Conservation (phyloP, 2,113 vertebrate genomes). For the Myotis davidii region DNA sequence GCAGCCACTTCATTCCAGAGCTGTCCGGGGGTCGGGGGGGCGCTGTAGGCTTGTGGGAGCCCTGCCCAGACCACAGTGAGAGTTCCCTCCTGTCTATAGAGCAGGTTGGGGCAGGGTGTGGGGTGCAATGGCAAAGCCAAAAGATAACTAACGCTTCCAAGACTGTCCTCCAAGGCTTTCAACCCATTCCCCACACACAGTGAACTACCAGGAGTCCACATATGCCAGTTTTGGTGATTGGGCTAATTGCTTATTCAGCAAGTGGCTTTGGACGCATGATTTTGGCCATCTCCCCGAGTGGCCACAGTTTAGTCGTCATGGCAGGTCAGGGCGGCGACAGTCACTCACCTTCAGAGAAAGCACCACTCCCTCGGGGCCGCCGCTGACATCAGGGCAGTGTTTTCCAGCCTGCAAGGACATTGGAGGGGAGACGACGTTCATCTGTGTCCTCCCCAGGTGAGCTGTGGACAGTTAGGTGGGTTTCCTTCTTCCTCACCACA, state of each 20-base stretch:
- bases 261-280: neutral
- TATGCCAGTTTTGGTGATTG: neutral
- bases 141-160: neutral
- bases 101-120: neutral
- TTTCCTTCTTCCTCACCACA: conserved; percentile 58
- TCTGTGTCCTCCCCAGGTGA: conserved; percentile 54
- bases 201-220: neutral
- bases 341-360: neutral
- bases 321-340: neutral
- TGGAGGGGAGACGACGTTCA: neutral
- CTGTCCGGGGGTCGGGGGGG: neutral
- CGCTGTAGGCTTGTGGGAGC: neutral
- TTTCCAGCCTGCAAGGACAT: conserved; percentile 59
- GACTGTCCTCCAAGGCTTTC: neutral
- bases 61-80: neutral
- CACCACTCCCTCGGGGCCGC: neutral
- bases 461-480: conserved; percentile 42
- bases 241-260: neutral
- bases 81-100: neutral
- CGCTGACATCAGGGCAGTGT: neutral
- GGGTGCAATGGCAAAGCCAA: neutral
- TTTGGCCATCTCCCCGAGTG: neutral
- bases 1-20: neutral
- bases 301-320: neutral
- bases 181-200: neutral